Evolutionary conservation across 1,140 invertebrate species (phyloP).

Genomic region (Uloborus diversus): DNA sequence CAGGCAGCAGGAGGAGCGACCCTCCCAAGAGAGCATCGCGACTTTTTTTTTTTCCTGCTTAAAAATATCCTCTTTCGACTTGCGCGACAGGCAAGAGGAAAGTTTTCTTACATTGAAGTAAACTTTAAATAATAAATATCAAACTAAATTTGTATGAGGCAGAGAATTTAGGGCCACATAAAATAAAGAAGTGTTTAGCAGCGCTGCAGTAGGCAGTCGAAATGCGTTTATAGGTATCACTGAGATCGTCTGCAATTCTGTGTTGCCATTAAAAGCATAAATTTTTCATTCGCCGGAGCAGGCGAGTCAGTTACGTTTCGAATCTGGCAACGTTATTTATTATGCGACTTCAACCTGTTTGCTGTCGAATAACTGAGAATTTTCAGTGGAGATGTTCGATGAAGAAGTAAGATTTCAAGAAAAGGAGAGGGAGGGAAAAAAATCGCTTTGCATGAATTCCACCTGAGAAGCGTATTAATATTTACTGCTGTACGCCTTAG

Average conservation of each 20-base stretch:
- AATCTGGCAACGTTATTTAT: slow-evolving; percentile 37
- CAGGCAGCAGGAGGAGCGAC: slow-evolving; percentile 19
- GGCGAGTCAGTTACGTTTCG: slow-evolving; percentile 32
- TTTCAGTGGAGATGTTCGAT: slow-evolving; percentile 22
- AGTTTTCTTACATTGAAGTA: not conserved
- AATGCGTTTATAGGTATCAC: slow-evolving; percentile 48
- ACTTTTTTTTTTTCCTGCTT: slow-evolving; percentile 39
- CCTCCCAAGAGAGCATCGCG: slow-evolving; percentile 46
- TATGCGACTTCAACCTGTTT: slow-evolving; percentile 48
- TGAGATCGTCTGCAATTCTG: slow-evolving; percentile 8
- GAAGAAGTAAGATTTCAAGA: slow-evolving; percentile 18
- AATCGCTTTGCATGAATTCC: not conserved
- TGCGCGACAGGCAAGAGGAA: not conserved
- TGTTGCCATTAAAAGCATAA: slow-evolving; percentile 35
- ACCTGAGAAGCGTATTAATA: slow-evolving; percentile 45
- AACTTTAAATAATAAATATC: slow-evolving; percentile 51
- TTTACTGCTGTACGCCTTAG: slow-evolving; percentile 36
- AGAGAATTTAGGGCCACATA: not conserved
- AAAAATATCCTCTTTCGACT: slow-evolving; percentile 45
- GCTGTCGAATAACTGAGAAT: slow-evolving; percentile 29
- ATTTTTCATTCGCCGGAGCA: not conserved
- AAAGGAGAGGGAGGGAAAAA: not conserved
- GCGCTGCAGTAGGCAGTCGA: not conserved
- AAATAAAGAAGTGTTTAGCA: slow-evolving; percentile 30
- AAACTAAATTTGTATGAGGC: slow-evolving; percentile 31